phyloP scores from a whole-genome alignment of 1,140 invertebrate genomes.

The Formica selysi region DNA sequence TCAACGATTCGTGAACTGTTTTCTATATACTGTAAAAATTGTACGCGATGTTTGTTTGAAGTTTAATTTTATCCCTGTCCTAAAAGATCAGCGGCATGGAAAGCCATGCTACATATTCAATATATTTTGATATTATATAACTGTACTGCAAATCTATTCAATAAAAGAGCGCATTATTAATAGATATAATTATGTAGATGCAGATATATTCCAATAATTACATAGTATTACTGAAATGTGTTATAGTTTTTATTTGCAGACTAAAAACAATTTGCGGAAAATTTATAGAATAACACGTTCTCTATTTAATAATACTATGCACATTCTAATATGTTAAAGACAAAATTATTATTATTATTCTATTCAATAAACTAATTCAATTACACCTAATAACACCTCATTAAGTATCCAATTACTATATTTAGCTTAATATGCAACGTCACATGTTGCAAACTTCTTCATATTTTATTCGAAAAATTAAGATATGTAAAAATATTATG shows the following conservation, averaged over 20 bases:
- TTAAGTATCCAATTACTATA: not conserved
- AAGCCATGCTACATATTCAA: not conserved
- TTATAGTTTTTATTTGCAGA: not conserved
- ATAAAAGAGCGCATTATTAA: not conserved
- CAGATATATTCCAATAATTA: not conserved
- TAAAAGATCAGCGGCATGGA: not conserved
- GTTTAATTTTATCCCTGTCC: not conserved
- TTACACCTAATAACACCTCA: not conserved
- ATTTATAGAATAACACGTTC: not conserved
- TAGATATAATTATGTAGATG: not conserved
- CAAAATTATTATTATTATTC: not conserved
- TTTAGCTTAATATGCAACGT: not conserved
- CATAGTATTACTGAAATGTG: not conserved
- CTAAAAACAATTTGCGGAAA: not conserved
- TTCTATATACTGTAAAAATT: not conserved
- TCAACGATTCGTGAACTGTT: not conserved
- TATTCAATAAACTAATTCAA: constrained; percentile 14
- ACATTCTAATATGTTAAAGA: not conserved
- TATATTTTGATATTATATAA: not conserved
- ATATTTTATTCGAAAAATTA: not conserved
- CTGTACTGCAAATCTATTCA: not conserved
- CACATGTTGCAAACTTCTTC: not conserved
- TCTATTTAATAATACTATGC: not conserved
- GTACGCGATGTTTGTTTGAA: not conserved
- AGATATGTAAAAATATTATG: not conserved